Evolutionary conservation across 1,140 invertebrate species (phyloP).

Genomic region (Arctopsyche grandis): DNA sequence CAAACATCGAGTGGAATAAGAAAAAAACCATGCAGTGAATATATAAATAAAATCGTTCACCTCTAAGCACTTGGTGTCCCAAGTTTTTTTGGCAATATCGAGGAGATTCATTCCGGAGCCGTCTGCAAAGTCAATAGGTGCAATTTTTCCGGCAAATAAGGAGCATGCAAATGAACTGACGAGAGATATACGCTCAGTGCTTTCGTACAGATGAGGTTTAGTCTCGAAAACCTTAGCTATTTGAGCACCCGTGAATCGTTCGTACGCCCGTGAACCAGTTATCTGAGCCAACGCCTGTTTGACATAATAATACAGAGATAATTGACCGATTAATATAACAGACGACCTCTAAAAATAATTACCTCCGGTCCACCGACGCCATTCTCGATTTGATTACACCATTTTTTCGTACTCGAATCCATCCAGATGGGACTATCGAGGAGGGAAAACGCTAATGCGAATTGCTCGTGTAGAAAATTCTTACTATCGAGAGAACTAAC

Average conservation of each 20-base stretch:
- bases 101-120: constrained; percentile 97
- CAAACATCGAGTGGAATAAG: neutral
- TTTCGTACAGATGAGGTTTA: constrained; percentile 78
- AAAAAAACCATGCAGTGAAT: neutral
- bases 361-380: constrained; percentile 82
- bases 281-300: constrained; percentile 79
- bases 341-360: constrained; percentile 46
- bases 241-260: constrained; percentile 93
- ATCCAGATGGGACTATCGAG: constrained; percentile 94
- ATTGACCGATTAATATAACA: neutral
- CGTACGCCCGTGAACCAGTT: constrained; percentile 93
- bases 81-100: constrained; percentile 82
- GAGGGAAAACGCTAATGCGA: constrained; percentile 81
- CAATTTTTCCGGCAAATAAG: constrained; percentile 89
- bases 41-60: constrained; percentile 57
- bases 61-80: constrained; percentile 80
- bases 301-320: constrained; percentile 9
- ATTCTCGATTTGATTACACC: constrained; percentile 84
- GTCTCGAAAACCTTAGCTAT: constrained; percentile 88
- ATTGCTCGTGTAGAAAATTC: constrained; percentile 85
- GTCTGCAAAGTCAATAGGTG: constrained; percentile 91
- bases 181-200: constrained; percentile 90
- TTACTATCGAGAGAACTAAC: constrained; percentile 76
- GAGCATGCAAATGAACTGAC: constrained; percentile 93
- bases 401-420: constrained; percentile 88